Percentiles rank a stretch among this genome's conserved stretches.
phyloP scores from a whole-genome alignment of 2,113 vertebrate species.

The Oncorhynchus tshawytscha region DNA sequence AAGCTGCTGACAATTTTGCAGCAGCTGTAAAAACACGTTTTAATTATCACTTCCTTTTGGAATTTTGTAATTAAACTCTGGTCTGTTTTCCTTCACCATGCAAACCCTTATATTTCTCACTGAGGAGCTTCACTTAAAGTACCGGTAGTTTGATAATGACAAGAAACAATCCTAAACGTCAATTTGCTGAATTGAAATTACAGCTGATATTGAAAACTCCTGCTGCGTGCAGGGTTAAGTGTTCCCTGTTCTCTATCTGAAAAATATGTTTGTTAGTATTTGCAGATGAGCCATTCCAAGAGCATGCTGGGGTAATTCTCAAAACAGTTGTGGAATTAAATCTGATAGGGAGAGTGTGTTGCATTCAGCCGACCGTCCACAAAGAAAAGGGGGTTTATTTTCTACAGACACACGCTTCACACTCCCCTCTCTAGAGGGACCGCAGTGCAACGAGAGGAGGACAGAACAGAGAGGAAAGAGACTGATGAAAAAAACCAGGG shows the following conservation, averaged over 20 bases:
- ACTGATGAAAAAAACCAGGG: neutral
- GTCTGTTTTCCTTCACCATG: constrained; percentile 22
- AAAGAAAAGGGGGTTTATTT: constrained; percentile 30
- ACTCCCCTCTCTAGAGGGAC: constrained; percentile 52
- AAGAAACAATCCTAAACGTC: neutral
- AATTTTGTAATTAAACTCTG: constrained; percentile 30
- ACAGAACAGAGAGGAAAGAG: constrained; percentile 34
- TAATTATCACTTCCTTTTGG: constrained; percentile 31
- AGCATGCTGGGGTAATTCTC: too few relatives aligned
- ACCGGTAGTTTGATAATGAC: constrained; percentile 5
- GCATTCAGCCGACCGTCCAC: too few relatives aligned
- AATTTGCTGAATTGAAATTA: constrained; percentile 3
- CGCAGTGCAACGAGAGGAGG: constrained; percentile 39
- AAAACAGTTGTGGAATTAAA: too few relatives aligned
- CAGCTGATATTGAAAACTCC: neutral
- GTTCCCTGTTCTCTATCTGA: too few relatives aligned
- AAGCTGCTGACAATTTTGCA: constrained; percentile 13
- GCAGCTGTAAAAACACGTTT: constrained; percentile 40
- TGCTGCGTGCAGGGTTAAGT: too few relatives aligned
- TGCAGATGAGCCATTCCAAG: neutral
- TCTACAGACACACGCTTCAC: constrained; percentile 64
- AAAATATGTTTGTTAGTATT: neutral
- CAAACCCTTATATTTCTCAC: constrained; percentile 10
- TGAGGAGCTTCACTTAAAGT: constrained; percentile 12
- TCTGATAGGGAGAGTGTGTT: too few relatives aligned